A percentile compares a stretch with the other conserved stretches of the same genome.
phyloP scores from a whole-genome alignment of 2,797 vertebrate species.

The Avahi laniger region DNA sequence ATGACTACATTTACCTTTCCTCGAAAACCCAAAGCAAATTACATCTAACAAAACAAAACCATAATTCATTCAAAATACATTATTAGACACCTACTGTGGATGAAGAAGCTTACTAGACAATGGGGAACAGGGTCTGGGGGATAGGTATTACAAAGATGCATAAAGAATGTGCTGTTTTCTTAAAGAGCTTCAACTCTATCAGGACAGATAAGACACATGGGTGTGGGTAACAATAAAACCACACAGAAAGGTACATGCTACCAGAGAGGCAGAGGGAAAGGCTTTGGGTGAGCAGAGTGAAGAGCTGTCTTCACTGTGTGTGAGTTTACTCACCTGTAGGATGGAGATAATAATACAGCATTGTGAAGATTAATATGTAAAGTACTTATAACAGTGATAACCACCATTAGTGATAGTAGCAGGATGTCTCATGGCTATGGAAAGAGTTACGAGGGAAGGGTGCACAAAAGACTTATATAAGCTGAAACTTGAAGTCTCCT shows the following conservation, averaged over 20 bases:
- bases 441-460: background rate
- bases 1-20: background rate
- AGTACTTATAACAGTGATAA: background rate
- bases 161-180: background rate
- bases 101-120: background rate
- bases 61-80: background rate
- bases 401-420: background rate
- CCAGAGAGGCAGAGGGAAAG: background rate
- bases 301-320: background rate
- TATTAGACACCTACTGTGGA: background rate
- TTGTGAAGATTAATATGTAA: background rate
- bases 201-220: background rate
- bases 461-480: background rate
- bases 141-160: background rate
- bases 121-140: background rate
- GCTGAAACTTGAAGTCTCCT: background rate
- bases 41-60: background rate
- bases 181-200: background rate
- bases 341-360: background rate
- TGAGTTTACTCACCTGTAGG: background rate
- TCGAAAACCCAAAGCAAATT: background rate
- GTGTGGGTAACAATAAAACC: background rate
- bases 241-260: background rate
- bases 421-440: background rate
- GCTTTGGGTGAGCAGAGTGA: background rate